Conservation (phyloP, 2,113 vertebrate species). For the Mus pahari region DNA sequence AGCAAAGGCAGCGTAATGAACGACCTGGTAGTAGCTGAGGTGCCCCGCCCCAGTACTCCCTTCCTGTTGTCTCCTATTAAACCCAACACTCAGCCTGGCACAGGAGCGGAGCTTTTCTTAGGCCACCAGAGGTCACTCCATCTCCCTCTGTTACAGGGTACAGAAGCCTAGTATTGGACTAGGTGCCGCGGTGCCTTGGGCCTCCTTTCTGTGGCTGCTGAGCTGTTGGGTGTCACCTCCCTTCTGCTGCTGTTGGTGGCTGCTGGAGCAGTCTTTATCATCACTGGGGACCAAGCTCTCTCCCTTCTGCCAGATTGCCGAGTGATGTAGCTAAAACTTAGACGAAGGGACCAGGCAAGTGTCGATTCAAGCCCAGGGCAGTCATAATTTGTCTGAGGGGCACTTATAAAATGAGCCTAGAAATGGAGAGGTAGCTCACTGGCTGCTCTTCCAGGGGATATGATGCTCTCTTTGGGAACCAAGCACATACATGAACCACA, state of each 20-base stretch:
- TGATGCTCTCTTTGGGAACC: neutral
- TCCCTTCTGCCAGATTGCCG: neutral
- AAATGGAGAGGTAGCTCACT: neutral
- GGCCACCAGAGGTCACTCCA: constrained; percentile 62
- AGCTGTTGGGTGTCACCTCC: neutral
- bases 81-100: neutral
- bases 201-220: neutral
- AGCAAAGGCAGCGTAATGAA: neutral
- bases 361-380: neutral
- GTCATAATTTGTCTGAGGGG: neutral
- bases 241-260: neutral
- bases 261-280: neutral
- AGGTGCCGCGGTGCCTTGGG: neutral
- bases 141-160: constrained; percentile 18
- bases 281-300: neutral
- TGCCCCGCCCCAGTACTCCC: neutral
- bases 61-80: neutral
- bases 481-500: neutral
- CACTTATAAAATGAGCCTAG: neutral
- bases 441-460: neutral
- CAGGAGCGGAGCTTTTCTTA: neutral
- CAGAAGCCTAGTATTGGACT: neutral
- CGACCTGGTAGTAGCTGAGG: neutral
- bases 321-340: neutral
- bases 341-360: neutral